Evolutionary conservation across 2,888 invertebrate species (phyloP).

Genomic region (Lydus trimaculatus): DNA sequence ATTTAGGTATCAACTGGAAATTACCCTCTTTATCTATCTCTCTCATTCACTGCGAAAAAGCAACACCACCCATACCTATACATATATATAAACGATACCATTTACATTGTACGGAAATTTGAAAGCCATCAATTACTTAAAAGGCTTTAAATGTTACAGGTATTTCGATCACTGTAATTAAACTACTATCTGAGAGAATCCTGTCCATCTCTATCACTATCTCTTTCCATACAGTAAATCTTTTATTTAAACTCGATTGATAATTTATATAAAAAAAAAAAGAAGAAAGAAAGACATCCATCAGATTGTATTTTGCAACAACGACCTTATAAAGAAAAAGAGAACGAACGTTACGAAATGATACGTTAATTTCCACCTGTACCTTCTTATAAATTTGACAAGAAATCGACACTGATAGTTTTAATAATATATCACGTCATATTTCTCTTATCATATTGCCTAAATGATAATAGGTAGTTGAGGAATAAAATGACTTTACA

Average conservation of each 20-base stretch:
- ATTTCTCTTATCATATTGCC: conserved; percentile 8
- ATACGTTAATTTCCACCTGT: conserved; percentile 35
- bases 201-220: conserved; percentile 4
- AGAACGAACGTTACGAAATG: conserved; percentile 18
- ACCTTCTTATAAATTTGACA: conserved; percentile 16
- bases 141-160: conserved; percentile 34
- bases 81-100: conserved; percentile 13
- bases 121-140: conserved; percentile 38
- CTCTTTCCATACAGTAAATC: background rate
- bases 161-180: conserved; percentile 37
- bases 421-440: conserved; percentile 29
- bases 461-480: background rate
- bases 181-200: conserved; percentile 16
- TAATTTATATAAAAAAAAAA: background rate
- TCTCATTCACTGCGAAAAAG: conserved; percentile 21
- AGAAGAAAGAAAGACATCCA: too few species aligned
- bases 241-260: conserved; percentile 5
- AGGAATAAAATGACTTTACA: conserved; percentile 25
- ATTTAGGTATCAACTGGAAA: conserved; percentile 10
- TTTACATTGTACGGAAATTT: conserved; percentile 18
- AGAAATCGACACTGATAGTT: conserved; percentile 16
- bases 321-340: background rate
- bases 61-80: conserved; percentile 12
- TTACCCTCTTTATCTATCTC: background rate
- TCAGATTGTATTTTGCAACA: conserved; percentile 21